phyloP scores from a whole-genome alignment of 2,113 vertebrate species.

The Takifugu bimaculatus region DNA sequence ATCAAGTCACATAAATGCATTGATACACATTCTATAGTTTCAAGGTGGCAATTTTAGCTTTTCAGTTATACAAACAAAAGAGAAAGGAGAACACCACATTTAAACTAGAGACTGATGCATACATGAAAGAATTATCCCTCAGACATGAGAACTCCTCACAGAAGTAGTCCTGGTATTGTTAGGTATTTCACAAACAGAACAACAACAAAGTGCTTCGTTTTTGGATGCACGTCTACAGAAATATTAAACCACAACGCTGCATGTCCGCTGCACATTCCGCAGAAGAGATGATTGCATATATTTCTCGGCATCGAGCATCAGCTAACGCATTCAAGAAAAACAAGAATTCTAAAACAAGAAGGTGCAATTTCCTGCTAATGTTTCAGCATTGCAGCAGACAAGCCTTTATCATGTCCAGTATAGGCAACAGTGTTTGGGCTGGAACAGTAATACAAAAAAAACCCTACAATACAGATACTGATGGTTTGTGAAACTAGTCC shows the following conservation, averaged over 20 bases:
- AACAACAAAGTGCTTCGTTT: constrained; percentile 53
- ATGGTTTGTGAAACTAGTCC: constrained; percentile 5
- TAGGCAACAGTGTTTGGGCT: constrained; percentile 32
- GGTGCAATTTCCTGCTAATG: constrained; percentile 43
- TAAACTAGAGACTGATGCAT: constrained; percentile 24
- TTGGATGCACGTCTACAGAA: constrained; percentile 12
- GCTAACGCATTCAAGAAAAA: constrained; percentile 2
- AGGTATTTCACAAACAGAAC: constrained; percentile 10
- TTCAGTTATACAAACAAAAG: neutral
- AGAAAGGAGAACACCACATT: constrained; percentile 1
- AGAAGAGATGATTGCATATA: constrained; percentile 53
- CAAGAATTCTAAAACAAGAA: constrained; percentile 11
- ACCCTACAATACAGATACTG: constrained; percentile 35
- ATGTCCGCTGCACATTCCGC: constrained; percentile 20
- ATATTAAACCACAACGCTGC: constrained; percentile 16
- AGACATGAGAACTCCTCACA: constrained; percentile 8
- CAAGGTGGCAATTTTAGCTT: neutral
- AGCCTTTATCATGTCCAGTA: constrained; percentile 9
- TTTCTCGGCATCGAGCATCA: constrained; percentile 37
- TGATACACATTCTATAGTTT: neutral
- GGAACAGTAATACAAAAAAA: constrained; percentile 27
- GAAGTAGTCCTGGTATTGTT: neutral
- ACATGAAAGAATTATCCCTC: constrained; percentile 40
- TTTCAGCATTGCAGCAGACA: constrained; percentile 28
- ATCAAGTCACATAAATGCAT: constrained; percentile 10